These are phyloP conservation scores for Hucho hucho DNA, from an alignment of 2,113 vertebrate genomes.

Conservation along the genomic window DNA sequence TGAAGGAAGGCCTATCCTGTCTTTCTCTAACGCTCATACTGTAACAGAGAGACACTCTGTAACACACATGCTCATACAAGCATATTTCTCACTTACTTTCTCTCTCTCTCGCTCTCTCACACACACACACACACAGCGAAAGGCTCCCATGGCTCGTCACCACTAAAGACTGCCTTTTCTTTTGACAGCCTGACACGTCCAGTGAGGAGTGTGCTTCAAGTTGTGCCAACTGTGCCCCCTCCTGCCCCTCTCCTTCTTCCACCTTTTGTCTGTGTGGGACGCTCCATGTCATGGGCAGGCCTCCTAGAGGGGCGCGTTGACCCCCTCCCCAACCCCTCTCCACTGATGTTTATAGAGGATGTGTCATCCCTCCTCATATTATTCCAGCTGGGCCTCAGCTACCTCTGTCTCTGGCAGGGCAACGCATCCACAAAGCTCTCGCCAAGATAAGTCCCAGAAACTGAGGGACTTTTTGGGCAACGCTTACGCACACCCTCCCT, in stretches of 20 bases:
- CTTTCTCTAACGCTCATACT: background rate
- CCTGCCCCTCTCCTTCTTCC: constrained; percentile 35
- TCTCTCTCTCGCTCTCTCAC: background rate
- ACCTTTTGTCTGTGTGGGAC: constrained; percentile 51
- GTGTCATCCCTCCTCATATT: constrained; percentile 67
- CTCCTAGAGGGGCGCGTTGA: constrained; percentile 18
- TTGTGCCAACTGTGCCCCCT: constrained; percentile 40
- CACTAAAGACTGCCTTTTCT: constrained; percentile 14
- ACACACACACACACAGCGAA: background rate
- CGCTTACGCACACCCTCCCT: background rate
- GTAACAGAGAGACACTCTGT: constrained; percentile 17
- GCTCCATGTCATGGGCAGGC: constrained; percentile 42
- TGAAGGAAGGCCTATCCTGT: background rate
- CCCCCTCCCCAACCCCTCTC: constrained; percentile 18
- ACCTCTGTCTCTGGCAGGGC: constrained; percentile 30
- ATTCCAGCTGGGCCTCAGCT: constrained; percentile 69
- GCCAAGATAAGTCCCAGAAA: constrained; percentile 9
- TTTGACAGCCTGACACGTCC: constrained; percentile 27
- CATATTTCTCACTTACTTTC: too few relatives aligned
- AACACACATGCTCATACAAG: background rate
- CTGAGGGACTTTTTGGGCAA: constrained; percentile 21
- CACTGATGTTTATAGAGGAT: constrained; percentile 58
- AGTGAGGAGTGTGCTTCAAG: constrained; percentile 47
- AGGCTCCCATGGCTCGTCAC: constrained; percentile 18
- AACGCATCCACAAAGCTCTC: constrained; percentile 13